Base-by-base conservation (phyloP, 2,797 vertebrate species). In the Hipposideros larvatus region DNA sequence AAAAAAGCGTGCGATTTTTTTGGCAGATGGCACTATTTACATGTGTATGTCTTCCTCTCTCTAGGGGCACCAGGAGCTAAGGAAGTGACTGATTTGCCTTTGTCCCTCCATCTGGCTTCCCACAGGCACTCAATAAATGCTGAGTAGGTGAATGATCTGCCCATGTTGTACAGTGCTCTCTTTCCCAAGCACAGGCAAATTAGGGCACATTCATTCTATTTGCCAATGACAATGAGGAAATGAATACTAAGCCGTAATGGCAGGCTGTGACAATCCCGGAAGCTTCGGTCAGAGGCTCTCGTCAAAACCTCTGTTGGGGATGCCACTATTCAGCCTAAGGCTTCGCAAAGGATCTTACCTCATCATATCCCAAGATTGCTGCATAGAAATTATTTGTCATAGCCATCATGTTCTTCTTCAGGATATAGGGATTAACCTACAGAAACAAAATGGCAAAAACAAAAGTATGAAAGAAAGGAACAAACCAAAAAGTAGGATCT, bases 341-440 rank as follows among this genome's bases (percentile, higher is more conserved):
- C 74, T 71, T 80, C 37, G 3, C n/a, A 63, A 90, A 78, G 53
- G 66, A 85, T 94, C 98, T 98, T 98, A 99, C 99, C 99, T 99
- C 99, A 96, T 99, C 99, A 5, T 99, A 99, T 98, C 99, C 99
- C 98, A 99, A 99, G 68, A 99, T 98, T 34, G 99, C 99, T 11
- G 99, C 99, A 66, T 99, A 99, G 98, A 99, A 99, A 61, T 98
- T 99, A 98, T 99, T 99, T 1, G 99, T 99, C 99, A 99, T 99
- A 2, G 92, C 96, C 95, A 98, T 99, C 98, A 99, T 96, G 13
- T 99, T 99, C 98, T 99, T 98, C 98, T 99, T 99, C 95, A 99
- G 98, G 28, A 99, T 98, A 96, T 98, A 87, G 90, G 99, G 98
- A 96, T 99, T 99, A 53, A 99, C 99, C 99, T 99, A 96, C 14